Conservation (phyloP, 2,113 vertebrate genomes). For the Podarcis raffonei region DNA sequence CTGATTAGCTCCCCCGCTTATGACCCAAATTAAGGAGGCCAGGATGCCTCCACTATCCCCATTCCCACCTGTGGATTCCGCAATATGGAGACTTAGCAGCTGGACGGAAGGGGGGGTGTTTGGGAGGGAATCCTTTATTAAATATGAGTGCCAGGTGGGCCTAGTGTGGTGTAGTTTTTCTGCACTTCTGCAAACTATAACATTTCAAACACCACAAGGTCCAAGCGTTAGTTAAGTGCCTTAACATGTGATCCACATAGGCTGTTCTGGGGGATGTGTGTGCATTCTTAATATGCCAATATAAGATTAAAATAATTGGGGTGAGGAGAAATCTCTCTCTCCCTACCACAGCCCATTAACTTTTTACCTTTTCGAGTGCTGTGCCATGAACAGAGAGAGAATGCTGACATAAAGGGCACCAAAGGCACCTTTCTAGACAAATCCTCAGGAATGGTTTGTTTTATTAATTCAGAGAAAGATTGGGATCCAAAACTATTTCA, state of each 20-base stretch:
- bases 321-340: background rate
- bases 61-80: background rate
- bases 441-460: background rate
- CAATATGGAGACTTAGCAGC: background rate
- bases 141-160: background rate
- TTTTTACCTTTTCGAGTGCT: background rate
- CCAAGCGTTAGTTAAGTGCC: background rate
- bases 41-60: background rate
- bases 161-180: background rate
- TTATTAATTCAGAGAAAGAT: background rate
- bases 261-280: background rate
- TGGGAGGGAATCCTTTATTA: background rate
- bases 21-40: background rate
- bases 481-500: background rate
- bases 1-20: background rate
- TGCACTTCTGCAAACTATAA: background rate
- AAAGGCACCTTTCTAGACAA: background rate
- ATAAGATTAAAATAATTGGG: background rate
- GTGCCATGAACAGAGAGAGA: background rate
- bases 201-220: background rate
- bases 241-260: background rate
- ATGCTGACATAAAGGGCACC: background rate
- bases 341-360: background rate
- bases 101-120: background rate
- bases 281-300: background rate